Evolutionary conservation across 2,797 vertebrate genomes (phyloP), one percentile per base, ranked within the genome.

Genomic region (Premnoplex brunnescens): DNA sequence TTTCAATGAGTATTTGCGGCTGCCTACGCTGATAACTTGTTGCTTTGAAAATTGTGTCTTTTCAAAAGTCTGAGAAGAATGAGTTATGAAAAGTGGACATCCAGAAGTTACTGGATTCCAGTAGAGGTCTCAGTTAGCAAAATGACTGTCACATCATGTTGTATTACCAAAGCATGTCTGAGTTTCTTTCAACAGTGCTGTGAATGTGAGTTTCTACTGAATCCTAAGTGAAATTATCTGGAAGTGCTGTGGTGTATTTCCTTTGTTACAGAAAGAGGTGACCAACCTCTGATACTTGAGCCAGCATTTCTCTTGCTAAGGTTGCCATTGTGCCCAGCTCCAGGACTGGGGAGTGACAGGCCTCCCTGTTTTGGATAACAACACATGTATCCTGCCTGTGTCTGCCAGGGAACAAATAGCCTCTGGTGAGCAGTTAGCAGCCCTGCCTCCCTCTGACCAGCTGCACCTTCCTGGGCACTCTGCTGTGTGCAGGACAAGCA

Each of bases 241-340:
- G 32, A 82, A 83, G 54, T 89, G 64, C 59, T 95, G 80, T 79
- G 89, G 88, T 95, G 32, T 96, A 62, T 72, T 95, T 95, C 60
- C 80, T 91, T 60, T 89, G 93, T 96, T 97, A 55, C 22, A 63
- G 58, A 46, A 82, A 41, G 49, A 74, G 15, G n/a, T 81, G 79
- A 66, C 62, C 43, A 88, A 62, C 43, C 73, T 75, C 52, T 82
- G 49, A 64, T 46, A 27, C 51, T 34, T 58, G 43, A 81, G 73
- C 58, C 0, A 54, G 10, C 34, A 4, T 19, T 75, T 69, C 41
- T 81, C 46, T 68, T 59, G 55, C 56, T 21, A 28, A 85, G 32
- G 56, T 85, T 59, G 39, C 56, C 4, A 7, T 19, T 0, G 0
- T 74, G 44, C 63, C 49, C 52, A 52, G 74, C 7, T 4, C 36